Percentiles rank a stretch among this genome's conserved stretches.
phyloP scores from a whole-genome alignment of 2,797 vertebrate genomes.

The Mionectes olivaceus region DNA sequence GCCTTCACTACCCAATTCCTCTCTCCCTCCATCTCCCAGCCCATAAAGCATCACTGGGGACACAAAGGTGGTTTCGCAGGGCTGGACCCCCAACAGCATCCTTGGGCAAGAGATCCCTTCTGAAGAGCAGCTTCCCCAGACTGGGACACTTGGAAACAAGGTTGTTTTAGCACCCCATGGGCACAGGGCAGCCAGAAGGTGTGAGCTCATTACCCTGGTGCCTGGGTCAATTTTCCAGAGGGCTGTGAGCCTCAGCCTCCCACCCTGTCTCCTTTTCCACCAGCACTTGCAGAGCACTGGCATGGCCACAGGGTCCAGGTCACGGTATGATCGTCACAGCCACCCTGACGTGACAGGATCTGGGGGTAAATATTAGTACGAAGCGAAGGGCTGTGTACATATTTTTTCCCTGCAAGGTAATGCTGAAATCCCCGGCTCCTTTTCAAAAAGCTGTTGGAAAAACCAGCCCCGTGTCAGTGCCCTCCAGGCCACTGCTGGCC shows the following conservation, averaged over 20 bases:
- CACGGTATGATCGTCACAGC: rapidly evolving
- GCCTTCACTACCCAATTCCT: background rate
- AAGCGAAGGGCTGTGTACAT: constrained; percentile 12
- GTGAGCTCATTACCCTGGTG: background rate
- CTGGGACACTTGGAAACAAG: background rate
- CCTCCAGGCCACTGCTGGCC: background rate
- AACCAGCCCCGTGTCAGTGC: background rate
- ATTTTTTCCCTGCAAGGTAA: constrained; percentile 31
- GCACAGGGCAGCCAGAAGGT: background rate
- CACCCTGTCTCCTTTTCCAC: background rate
- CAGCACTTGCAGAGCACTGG: background rate
- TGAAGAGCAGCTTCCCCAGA: background rate
- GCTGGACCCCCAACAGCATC: background rate
- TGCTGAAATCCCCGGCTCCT: background rate
- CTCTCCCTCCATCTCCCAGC: background rate
- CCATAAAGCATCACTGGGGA: background rate
- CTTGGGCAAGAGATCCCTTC: rapidly evolving
- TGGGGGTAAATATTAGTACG: background rate
- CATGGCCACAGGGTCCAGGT: rapidly evolving
- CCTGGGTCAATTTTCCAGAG: background rate
- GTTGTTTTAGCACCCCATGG: rapidly evolving
- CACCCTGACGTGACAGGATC: background rate
- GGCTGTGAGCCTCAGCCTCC: background rate
- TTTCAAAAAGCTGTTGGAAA: background rate
- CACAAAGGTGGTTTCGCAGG: background rate